phyloP scores from a whole-genome alignment of 2,888 invertebrate species.

The Plebejus argus region DNA sequence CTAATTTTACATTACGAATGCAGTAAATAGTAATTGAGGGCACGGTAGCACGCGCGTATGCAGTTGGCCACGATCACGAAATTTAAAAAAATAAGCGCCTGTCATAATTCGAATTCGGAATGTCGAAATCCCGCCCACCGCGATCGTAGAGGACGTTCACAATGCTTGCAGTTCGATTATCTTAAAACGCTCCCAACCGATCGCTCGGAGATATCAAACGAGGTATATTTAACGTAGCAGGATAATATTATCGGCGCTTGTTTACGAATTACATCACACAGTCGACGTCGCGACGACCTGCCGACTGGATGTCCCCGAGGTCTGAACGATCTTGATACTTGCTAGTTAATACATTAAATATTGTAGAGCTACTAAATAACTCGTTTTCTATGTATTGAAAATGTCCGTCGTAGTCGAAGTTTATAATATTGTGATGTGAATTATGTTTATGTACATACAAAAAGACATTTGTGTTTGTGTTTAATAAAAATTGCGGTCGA shows the following conservation, averaged over 20 bases:
- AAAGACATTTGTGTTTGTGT: conserved; percentile 10
- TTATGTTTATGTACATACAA: background rate
- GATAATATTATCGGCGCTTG: conserved; percentile 30
- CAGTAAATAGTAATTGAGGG: background rate
- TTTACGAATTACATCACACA: conserved; percentile 30
- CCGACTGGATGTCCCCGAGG: background rate
- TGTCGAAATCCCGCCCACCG: conserved; percentile 1
- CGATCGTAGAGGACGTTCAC: background rate
- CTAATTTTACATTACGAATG: background rate
- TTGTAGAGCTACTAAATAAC: background rate
- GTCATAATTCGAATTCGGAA: conserved; percentile 11
- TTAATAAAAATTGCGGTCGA: conserved; percentile 1
- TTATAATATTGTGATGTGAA: background rate
- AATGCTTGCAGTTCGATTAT: conserved; percentile 19
- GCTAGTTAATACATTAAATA: background rate
- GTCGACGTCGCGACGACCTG: conserved; percentile 20
- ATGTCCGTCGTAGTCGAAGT: background rate
- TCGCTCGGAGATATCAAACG: background rate
- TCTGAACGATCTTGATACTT: conserved; percentile 20
- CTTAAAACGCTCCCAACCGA: conserved; percentile 6
- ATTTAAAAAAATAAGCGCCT: background rate
- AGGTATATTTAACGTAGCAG: conserved; percentile 15
- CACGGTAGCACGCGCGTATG: background rate
- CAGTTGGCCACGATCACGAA: background rate
- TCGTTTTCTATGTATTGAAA: background rate